phyloP scores from a whole-genome alignment of 2,113 vertebrate species.

The Pithys albifrons region DNA sequence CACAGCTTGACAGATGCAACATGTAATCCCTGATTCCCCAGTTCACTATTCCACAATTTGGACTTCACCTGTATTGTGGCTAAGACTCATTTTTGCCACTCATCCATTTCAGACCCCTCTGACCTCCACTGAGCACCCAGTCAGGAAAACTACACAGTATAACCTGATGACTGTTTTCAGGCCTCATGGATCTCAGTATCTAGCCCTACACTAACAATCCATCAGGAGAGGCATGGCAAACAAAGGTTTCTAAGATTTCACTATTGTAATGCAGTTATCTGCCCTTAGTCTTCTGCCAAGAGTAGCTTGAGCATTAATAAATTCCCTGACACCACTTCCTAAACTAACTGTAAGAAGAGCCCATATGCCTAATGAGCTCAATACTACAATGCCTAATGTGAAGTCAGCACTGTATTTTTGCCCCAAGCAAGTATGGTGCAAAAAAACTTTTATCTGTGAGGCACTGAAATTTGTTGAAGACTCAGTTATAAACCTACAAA shows the following conservation, averaged over 20 bases:
- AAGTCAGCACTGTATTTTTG: background rate
- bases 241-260: background rate
- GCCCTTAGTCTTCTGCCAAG: background rate
- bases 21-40: fast-evolving
- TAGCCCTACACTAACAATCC: background rate
- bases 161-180: background rate
- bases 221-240: background rate
- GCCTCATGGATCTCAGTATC: background rate
- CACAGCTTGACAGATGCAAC: fast-evolving
- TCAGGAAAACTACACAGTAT: background rate
- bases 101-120: background rate
- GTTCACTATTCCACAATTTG: background rate
- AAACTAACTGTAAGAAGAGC: background rate
- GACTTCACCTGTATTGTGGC: background rate
- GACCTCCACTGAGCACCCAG: background rate
- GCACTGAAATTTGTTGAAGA: background rate
- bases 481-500: background rate
- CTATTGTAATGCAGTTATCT: background rate
- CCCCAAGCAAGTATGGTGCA: background rate
- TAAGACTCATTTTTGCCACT: background rate
- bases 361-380: background rate
- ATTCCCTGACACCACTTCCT: background rate
- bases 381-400: background rate
- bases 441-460: background rate
- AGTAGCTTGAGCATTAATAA: background rate